Conservation (phyloP, 2,797 vertebrate genomes). For the Pangasius krempfi region DNA sequence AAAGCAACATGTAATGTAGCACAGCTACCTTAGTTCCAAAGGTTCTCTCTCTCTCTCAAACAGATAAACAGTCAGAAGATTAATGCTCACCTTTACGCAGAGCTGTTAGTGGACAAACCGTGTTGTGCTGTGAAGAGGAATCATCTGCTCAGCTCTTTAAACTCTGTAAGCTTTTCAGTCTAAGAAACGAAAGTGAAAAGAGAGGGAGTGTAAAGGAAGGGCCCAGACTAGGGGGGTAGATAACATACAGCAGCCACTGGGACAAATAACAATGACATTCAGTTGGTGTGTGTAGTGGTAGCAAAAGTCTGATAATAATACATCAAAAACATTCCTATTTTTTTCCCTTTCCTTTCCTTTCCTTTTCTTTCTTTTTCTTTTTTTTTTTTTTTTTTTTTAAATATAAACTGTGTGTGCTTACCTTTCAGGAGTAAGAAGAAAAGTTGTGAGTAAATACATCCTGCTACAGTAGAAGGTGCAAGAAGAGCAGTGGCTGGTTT, state of each 20-base stretch:
- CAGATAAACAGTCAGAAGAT: background rate
- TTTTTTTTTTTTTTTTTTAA: background rate
- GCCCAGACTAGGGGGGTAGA: constrained; percentile 56
- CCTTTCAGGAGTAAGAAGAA: background rate
- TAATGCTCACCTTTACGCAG: background rate
- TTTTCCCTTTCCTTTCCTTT: background rate
- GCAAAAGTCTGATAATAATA: background rate
- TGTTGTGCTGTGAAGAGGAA: background rate
- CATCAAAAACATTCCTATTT: background rate
- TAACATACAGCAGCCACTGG: constrained; percentile 42
- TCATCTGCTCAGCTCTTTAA: constrained; percentile 24
- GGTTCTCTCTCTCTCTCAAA: background rate
- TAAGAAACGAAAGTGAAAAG: constrained; percentile 68
- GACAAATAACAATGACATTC: constrained; percentile 44
- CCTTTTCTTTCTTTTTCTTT: background rate
- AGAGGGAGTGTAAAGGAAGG: background rate
- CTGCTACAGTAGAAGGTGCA: background rate
- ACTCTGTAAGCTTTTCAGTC: background rate
- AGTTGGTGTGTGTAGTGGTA: too few species aligned
- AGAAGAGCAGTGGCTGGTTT: background rate
- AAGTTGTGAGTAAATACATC: too few species aligned
- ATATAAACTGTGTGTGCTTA: too few species aligned
- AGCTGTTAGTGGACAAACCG: background rate
- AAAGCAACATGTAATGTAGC: background rate
- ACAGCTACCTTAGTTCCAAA: background rate